phyloP scores from a whole-genome alignment of 2,113 vertebrate genomes.

The Lycaon pictus region DNA sequence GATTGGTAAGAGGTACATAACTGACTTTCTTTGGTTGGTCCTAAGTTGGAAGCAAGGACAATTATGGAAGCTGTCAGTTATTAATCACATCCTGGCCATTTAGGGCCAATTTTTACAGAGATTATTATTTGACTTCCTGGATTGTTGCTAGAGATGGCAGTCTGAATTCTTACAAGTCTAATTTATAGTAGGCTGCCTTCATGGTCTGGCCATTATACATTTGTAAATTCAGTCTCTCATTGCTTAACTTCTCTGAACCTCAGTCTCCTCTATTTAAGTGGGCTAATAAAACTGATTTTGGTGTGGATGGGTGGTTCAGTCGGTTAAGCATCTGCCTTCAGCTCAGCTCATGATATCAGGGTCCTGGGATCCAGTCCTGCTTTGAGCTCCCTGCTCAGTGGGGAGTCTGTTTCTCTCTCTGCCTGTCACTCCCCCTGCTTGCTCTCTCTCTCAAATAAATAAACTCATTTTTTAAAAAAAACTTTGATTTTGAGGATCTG shows the following conservation, averaged over 20 bases:
- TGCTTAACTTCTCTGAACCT: neutral
- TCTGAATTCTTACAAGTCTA: neutral
- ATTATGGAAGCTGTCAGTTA: neutral
- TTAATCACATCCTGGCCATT: neutral
- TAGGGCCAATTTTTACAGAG: neutral
- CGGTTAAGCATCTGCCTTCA: neutral
- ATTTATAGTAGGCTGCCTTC: neutral
- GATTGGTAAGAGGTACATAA: neutral
- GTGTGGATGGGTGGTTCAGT: neutral
- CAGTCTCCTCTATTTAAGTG: neutral
- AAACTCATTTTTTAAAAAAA: neutral
- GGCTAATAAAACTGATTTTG: neutral
- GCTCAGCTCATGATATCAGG: neutral
- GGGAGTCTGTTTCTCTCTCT: neutral
- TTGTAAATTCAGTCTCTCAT: neutral
- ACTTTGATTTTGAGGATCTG: neutral
- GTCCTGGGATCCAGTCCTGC: neutral
- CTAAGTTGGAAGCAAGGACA: neutral
- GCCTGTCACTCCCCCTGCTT: neutral
- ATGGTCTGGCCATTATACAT: neutral
- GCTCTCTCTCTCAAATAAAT: neutral
- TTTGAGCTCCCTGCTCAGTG: neutral
- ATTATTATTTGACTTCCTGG: neutral
- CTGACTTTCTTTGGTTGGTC: neutral
- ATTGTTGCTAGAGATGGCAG: neutral